A percentile compares a stretch with the other conserved stretches of the same genome.
Evolutionary conservation across 1,140 invertebrate species (phyloP).

Genomic region (Lysiphlebus fabarum): DNA sequence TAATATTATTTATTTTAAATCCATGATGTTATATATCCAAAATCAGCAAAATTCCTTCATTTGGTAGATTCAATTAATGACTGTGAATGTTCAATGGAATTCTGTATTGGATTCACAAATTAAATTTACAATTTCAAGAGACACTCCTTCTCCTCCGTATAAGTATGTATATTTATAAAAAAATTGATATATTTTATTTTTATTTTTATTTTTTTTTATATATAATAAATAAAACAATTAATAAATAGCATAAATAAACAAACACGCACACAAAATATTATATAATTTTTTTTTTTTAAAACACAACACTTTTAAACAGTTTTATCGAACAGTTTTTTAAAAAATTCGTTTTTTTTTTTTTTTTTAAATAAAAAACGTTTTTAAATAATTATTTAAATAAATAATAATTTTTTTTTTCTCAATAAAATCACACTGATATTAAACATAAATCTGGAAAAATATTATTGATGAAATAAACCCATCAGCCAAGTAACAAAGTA

Average conservation of each 20-base stretch:
- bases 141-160: constrained; percentile 41
- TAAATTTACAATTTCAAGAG: constrained; percentile 41
- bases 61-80: constrained; percentile 48
- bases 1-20: constrained; percentile 30
- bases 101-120: constrained; percentile 47
- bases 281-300: constrained; percentile 6
- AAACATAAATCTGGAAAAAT: constrained; percentile 57
- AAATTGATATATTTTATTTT: background rate
- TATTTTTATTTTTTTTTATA: too few relatives aligned
- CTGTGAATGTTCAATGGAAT: constrained; percentile 49
- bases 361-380: too few relatives aligned
- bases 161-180: constrained; percentile 8
- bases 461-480: constrained; percentile 46
- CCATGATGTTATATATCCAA: constrained; percentile 44
- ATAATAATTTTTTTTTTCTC: constrained; percentile 13
- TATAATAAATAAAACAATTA: constrained; percentile 11
- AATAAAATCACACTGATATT: constrained; percentile 39
- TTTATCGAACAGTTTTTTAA: constrained; percentile 48
- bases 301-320: constrained; percentile 28
- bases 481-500: constrained; percentile 35
- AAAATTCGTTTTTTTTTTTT: constrained; percentile 32
- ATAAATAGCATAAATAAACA: constrained; percentile 31
- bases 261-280: constrained; percentile 21
- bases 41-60: constrained; percentile 41
- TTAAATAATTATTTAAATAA: too few relatives aligned